Base-by-base conservation (phyloP, 2,113 vertebrate genomes). In the Odontophorus gujanensis region DNA sequence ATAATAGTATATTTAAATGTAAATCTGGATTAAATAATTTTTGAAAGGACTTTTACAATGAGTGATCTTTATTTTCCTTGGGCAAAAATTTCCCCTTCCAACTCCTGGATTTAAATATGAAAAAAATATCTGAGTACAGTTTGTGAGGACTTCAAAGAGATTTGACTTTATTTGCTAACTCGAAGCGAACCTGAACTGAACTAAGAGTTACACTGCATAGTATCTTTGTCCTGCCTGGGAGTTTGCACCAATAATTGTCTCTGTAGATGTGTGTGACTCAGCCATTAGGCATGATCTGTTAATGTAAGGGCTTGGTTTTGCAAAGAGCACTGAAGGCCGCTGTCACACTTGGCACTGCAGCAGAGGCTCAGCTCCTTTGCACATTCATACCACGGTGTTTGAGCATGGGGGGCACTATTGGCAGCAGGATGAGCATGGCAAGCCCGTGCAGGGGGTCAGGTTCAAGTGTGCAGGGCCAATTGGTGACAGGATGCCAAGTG, bases 341-440 rank as follows among this genome's bases (percentile, higher is more conserved):
- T 43, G 72, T 94, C 62, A 67, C 13, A 6, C 78, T 81, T 80
- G 40, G 45, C 32, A 7, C 63, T 34, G 59, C 62, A 59, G 59
- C 43, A 55, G 62, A 0, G 0, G 4, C 67, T 81, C 18, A 65
- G 20, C 71, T 80, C 6, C 78, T 95, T 85, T 75, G 89, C 53
- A 66, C 43, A 32, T 11, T 25, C 17, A 2, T 1, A 25, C 50
- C 5, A 4, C 20, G 17, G 76, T 1, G 0, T 51, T 48, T 0
- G 0, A 71, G 69, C 3, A 0, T 0, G 0, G 63, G 79, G 25
- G 53, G 38, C 83, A 40, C 72, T 90, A 57, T 65, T 73, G 89
- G 28, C 48, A 30, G 57, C 77, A 76, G 92, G 93, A 85, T 93
- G 81, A 87, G 87, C 86, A 71, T 85, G 95, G 85, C 82, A 95